Evolutionary conservation across 2,888 invertebrate species (phyloP).

Genomic region (Platycnemis pennipes): DNA sequence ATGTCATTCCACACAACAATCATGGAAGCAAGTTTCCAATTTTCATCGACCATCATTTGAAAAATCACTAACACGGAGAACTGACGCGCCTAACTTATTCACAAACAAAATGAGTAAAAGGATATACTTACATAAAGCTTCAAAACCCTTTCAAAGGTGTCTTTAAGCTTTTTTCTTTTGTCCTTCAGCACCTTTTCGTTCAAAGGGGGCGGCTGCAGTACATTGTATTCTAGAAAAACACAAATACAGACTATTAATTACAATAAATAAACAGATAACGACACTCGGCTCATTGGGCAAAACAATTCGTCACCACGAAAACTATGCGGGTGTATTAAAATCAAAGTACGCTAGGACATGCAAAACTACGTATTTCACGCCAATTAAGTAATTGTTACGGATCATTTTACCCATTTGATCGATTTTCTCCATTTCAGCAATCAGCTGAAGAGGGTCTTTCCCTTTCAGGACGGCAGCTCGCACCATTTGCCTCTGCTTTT

Average conservation of each 20-base stretch:
- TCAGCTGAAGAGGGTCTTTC: slow-evolving; percentile 96
- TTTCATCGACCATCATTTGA: not conserved
- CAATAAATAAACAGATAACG: too few relatives aligned
- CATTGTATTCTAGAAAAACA: slow-evolving; percentile 91
- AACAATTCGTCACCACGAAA: too few relatives aligned
- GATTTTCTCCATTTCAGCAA: slow-evolving; percentile 97
- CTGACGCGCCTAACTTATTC: not conserved
- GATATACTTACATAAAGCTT: slow-evolving; percentile 94
- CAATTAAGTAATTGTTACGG: not conserved
- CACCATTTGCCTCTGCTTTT: slow-evolving; percentile 97
- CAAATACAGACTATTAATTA: slow-evolving; percentile 43
- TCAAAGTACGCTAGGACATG: too few relatives aligned
- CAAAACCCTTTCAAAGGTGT: slow-evolving; percentile 96
- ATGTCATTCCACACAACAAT: not conserved
- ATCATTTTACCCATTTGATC: slow-evolving; percentile 95
- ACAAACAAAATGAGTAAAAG: not conserved
- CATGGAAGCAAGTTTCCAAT: too few relatives aligned
- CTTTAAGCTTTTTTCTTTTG: slow-evolving; percentile 96
- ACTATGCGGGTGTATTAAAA: too few relatives aligned
- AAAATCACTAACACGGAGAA: not conserved
- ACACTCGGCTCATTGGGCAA: too few relatives aligned
- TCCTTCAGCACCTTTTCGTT: slow-evolving; percentile 98
- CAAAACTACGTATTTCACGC: too few relatives aligned
- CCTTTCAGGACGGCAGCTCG: slow-evolving; percentile 98
- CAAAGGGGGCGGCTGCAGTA: slow-evolving; percentile 94